phyloP scores from a whole-genome alignment of 2,113 vertebrate genomes.

The Lathamus discolor region DNA sequence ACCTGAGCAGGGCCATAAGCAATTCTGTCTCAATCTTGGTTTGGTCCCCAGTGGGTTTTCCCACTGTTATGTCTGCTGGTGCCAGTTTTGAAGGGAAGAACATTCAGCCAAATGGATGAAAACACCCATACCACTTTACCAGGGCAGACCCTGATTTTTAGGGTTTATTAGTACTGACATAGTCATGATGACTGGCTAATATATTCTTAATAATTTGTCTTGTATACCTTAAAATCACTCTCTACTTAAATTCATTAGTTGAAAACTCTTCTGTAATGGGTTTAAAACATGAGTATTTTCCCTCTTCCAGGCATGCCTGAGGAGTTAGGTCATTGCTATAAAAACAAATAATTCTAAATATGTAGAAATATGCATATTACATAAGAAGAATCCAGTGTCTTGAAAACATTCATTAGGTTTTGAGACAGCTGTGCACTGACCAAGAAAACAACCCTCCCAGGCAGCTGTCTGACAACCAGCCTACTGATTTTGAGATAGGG shows the following conservation, averaged over 20 bases:
- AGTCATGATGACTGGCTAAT: not conserved
- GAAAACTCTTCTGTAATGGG: not conserved
- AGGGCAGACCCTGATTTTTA: not conserved
- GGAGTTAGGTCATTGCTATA: not conserved
- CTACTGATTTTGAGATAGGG: not conserved
- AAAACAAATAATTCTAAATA: constrained; percentile 1
- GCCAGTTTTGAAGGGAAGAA: not conserved
- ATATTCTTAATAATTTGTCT: not conserved
- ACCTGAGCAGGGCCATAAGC: not conserved
- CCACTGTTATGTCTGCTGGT: not conserved
- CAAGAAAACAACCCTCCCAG: not conserved
- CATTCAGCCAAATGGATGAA: not conserved
- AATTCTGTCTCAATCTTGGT: fast-evolving
- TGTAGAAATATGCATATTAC: not conserved
- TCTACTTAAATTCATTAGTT: not conserved
- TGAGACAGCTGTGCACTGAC: not conserved
- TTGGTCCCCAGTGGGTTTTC: not conserved
- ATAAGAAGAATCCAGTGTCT: not conserved
- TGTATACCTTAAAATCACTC: not conserved
- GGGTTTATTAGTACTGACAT: not conserved
- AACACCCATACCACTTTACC: fast-evolving
- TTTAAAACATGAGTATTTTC: constrained; percentile 7
- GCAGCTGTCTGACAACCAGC: not conserved
- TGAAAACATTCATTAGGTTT: not conserved
- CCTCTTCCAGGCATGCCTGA: not conserved